Conservation (phyloP, 2,888 invertebrate species). For the Drosophila picticornis region DNA sequence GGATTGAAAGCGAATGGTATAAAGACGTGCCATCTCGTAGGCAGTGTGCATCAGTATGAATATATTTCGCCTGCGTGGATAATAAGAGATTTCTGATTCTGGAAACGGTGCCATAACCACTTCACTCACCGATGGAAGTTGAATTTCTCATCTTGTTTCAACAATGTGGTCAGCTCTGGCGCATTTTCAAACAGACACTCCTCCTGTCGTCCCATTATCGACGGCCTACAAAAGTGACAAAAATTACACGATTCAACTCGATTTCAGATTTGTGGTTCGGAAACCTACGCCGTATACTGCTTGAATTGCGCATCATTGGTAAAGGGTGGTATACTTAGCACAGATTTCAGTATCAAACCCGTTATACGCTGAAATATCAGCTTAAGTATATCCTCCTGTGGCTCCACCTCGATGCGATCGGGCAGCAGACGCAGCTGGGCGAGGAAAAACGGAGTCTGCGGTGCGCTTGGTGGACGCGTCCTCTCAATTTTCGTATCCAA, state of each 20-base stretch:
- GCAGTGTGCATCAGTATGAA: constrained; percentile 87
- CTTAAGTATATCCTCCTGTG: constrained; percentile 83
- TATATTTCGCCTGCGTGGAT: constrained; percentile 85
- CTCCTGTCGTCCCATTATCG: constrained; percentile 93
- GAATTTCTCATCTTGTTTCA: constrained; percentile 88
- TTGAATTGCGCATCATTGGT: constrained; percentile 90
- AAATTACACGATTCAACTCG: background rate
- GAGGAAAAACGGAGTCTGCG: constrained; percentile 84
- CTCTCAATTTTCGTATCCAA: constrained; percentile 86
- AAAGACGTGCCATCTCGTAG: constrained; percentile 88
- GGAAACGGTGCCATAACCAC: background rate
- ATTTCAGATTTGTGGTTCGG: background rate
- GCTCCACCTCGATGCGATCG: constrained; percentile 87
- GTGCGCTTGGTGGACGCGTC: constrained; percentile 85
- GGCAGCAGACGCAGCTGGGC: constrained; percentile 87
- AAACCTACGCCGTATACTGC: constrained; percentile 89
- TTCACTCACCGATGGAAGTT: constrained; percentile 75
- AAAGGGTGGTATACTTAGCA: constrained; percentile 89
- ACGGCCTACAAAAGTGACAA: constrained; percentile 87
- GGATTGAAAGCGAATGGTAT: constrained; percentile 88
- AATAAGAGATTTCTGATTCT: background rate
- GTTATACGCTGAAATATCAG: constrained; percentile 80
- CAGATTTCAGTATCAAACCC: constrained; percentile 86
- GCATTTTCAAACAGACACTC: constrained; percentile 91
- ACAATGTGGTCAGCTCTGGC: constrained; percentile 89